Conservation (phyloP, 2,113 vertebrate species). For the Cyanoderma ruficeps region DNA sequence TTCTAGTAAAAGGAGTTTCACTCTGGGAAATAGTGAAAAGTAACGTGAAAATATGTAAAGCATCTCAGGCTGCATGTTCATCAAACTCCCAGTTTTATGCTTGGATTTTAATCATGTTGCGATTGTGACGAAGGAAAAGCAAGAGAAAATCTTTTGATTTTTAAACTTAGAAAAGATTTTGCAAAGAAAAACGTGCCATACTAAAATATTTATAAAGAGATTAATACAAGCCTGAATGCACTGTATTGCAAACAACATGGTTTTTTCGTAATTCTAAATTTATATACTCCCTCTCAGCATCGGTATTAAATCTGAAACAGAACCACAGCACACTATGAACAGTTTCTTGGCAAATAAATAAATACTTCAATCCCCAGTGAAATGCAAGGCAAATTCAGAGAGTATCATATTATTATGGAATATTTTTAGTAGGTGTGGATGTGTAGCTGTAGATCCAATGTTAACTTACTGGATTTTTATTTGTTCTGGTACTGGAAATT, state of each 20-base stretch:
- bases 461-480: background rate
- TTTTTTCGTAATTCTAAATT: background rate
- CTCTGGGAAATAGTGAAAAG: conserved; percentile 66
- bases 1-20: conserved; percentile 59
- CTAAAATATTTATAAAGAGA: background rate
- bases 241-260: background rate
- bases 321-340: background rate
- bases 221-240: background rate
- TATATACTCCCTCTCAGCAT: conserved; percentile 10
- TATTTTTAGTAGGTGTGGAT: conserved; percentile 22
- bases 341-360: conserved; percentile 61
- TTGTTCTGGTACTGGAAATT: background rate
- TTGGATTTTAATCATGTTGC: background rate
- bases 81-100: background rate
- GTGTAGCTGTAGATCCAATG: background rate
- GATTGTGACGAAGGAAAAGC: background rate
- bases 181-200: background rate
- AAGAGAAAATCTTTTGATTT: background rate
- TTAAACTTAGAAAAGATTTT: background rate
- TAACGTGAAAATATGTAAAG: conserved; percentile 60
- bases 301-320: conserved; percentile 53
- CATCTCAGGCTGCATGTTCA: conserved; percentile 5
- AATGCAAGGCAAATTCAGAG: conserved; percentile 39
- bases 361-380: conserved; percentile 42
- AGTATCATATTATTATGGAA: background rate